Evolutionary conservation across 2,888 invertebrate species (phyloP), one percentile per base, ranked within the genome.

Genomic region (Caenorhabditis japonica): DNA sequence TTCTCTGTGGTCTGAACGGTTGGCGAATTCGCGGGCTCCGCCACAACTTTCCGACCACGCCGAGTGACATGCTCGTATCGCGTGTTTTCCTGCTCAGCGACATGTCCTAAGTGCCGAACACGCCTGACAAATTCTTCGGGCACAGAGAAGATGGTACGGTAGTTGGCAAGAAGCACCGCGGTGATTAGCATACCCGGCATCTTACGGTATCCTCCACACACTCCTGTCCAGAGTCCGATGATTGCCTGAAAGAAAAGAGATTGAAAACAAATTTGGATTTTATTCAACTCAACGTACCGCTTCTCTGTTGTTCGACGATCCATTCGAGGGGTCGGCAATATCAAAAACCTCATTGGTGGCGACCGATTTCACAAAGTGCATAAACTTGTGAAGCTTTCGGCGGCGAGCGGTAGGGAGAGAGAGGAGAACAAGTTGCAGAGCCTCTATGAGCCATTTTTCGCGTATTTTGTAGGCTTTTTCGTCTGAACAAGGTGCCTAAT

Each of bases 371-470:
- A 72, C 53, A 39, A 72, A 72, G 13, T 36, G 33, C 10, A 72
- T 44, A 21, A 66, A 72, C 27, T 72, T 72, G 33, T 72, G 72
- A 33, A 72, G 52, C 15, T 72, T 72, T 4, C 72, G 58, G 8
- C 64, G 47, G 15, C 72, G 53, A 17, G 53, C 21, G 7, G 64
- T 64, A 19, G 72, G 72, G 5, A 72, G 47, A 2, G 72, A 39
- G 0, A 72, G 21, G 7, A 72, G 49, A 38, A 64, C n/a, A 0
- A 66, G 25, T 17, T 72, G 72, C 17, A 72, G 46, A 0, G 72
- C 39, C 15, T 59, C 64, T 3, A 72, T 60, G 5, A 66, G 43
- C 72, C 72, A 72, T 4, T 52, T 27, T n/a, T 72, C 72, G 25
- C 64, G 46, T 15, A 72, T 34, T 44, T 66, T 66, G 51, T 72